Evolutionary conservation across 2,888 invertebrate genomes (phyloP).

Genomic region (Malachius bipustulatus): DNA sequence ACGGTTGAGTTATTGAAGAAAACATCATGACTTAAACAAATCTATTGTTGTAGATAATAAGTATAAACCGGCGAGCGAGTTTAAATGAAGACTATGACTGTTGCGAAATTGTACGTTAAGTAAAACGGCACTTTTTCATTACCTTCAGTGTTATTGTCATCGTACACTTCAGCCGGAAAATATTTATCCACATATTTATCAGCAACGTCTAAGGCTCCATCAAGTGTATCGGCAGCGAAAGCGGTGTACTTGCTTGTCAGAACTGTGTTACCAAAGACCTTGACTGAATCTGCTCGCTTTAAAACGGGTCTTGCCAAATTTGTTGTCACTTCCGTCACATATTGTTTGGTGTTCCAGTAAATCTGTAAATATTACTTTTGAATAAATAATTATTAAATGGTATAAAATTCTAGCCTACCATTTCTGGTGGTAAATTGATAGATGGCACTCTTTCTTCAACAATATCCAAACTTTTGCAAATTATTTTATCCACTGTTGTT

Average conservation of each 20-base stretch:
- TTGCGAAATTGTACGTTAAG: no score
- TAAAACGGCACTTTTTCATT: no score
- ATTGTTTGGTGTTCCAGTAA: constrained; percentile 68
- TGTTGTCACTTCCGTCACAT: constrained; percentile 44
- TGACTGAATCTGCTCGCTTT: constrained; percentile 72
- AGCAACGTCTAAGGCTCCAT: constrained; percentile 63
- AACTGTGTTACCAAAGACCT: constrained; percentile 59
- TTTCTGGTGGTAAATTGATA: constrained; percentile 71
- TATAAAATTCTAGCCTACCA: constrained; percentile 59
- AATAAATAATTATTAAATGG: no score
- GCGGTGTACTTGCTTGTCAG: constrained; percentile 58
- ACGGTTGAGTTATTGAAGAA: no score
- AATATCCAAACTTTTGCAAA: constrained; percentile 73
- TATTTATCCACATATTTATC: constrained; percentile 76
- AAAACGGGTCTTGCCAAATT: constrained; percentile 56
- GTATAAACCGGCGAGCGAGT: background rate
- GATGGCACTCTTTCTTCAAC: constrained; percentile 76
- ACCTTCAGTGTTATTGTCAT: constrained; percentile 1
- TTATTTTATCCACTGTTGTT: constrained; percentile 57
- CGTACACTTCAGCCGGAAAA: constrained; percentile 48
- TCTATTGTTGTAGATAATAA: background rate
- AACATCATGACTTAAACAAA: constrained; percentile 1
- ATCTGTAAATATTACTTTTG: constrained; percentile 50
- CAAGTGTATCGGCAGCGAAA: constrained; percentile 61
- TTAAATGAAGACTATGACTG: no score